phyloP scores from a whole-genome alignment of 2,888 invertebrate species.

The Suillia variegata region DNA sequence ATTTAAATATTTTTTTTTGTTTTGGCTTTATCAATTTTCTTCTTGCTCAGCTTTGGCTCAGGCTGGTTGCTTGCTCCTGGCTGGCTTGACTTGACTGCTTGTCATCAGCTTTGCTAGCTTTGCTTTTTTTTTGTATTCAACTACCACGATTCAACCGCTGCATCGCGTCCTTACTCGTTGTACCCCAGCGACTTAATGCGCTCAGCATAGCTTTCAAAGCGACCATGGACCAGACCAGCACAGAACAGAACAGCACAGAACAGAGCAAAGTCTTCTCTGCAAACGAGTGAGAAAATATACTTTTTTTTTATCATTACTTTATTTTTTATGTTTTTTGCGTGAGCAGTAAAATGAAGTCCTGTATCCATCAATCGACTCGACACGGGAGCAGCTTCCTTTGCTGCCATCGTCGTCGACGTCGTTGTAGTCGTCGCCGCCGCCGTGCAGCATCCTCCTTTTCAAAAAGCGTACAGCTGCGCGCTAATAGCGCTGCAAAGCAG shows the following conservation, averaged over 20 bases:
- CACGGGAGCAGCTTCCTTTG: too few relatives aligned
- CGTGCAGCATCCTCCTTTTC: background rate
- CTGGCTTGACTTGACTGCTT: constrained; percentile 32
- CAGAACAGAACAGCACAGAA: too few relatives aligned
- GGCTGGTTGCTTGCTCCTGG: constrained; percentile 18
- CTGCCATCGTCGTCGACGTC: too few relatives aligned
- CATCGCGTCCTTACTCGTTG: constrained; percentile 60
- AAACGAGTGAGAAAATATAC: constrained; percentile 31
- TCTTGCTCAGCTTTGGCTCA: too few relatives aligned
- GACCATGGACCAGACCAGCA: constrained; percentile 60
- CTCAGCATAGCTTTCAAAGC: constrained; percentile 57
- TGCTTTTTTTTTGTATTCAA: constrained; percentile 29
- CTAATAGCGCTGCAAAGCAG: constrained; percentile 5
- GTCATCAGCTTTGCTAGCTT: constrained; percentile 17
- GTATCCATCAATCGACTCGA: background rate
- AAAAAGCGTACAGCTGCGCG: constrained; percentile 5
- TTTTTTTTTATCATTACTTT: too few relatives aligned
- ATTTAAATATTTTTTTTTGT: too few relatives aligned
- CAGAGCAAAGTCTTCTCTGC: constrained; percentile 29
- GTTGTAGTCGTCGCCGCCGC: too few relatives aligned
- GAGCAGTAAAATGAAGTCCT: background rate
- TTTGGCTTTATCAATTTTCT: too few relatives aligned
- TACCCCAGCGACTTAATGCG: constrained; percentile 62
- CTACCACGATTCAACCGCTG: constrained; percentile 44
- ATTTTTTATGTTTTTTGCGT: constrained; percentile 16